A percentile compares a stretch with the other conserved stretches of the same genome.
Conservation (phyloP, 2,888 invertebrate genomes). For the Holacanthella duospinosa region DNA sequence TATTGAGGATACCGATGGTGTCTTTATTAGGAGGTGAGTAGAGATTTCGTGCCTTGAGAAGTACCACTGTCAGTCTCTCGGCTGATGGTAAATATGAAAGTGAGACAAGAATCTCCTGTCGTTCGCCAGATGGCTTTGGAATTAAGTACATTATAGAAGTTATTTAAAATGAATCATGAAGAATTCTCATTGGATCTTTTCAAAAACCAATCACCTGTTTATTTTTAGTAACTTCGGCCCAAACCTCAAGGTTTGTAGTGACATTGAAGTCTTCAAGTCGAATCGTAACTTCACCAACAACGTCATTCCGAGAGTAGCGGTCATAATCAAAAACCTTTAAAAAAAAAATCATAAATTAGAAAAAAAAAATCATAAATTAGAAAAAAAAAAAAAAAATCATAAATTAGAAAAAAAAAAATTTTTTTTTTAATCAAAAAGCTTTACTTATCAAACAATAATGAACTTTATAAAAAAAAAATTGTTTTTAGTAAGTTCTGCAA, state of each 20-base stretch:
- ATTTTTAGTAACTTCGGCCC: constrained; percentile 75
- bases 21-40: constrained; percentile 53
- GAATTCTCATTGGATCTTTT: neutral
- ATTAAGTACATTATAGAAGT: neutral
- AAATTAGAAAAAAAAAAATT: no score
- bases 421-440: no score
- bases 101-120: constrained; percentile 71
- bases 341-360: neutral
- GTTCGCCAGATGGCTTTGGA: constrained; percentile 57
- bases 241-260: constrained; percentile 65
- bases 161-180: neutral
- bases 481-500: no score
- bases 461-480: no score
- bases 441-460: neutral
- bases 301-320: constrained; percentile 74
- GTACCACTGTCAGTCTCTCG: constrained; percentile 69
- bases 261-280: constrained; percentile 67
- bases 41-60: constrained; percentile 74
- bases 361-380: neutral
- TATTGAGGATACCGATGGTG: constrained; percentile 48
- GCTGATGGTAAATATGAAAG: constrained; percentile 80
- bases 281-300: constrained; percentile 73
- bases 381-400: no score
- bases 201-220: constrained; percentile 47
- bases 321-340: constrained; percentile 50